A percentile compares a stretch with the other conserved stretches of the same genome.
phyloP scores from a whole-genome alignment of 2,113 vertebrate genomes.

The Peromyscus maniculatus region DNA sequence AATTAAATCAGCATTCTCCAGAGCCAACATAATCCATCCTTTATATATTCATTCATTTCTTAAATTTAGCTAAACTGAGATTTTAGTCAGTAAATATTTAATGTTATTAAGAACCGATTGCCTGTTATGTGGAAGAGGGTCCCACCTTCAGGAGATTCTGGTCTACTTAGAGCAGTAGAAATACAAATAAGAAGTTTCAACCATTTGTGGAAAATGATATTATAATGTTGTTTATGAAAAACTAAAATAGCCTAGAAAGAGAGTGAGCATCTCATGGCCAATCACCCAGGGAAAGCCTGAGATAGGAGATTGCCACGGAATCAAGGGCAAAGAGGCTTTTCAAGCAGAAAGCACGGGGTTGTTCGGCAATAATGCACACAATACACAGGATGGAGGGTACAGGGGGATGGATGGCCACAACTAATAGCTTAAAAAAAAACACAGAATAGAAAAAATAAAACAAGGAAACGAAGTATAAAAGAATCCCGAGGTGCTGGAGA shows the following conservation, averaged over 20 bases:
- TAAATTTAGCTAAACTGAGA: background rate
- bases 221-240: background rate
- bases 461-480: background rate
- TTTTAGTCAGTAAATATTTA: conserved; percentile 20
- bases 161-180: background rate
- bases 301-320: background rate
- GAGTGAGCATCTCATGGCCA: background rate
- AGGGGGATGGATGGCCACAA: background rate
- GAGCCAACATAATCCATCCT: background rate
- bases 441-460: background rate
- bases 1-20: background rate
- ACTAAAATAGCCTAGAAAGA: background rate
- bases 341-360: background rate
- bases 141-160: background rate
- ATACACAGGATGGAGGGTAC: background rate
- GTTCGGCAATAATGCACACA: background rate
- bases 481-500: background rate
- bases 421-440: background rate
- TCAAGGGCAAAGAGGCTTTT: background rate
- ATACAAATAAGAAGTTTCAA: background rate
- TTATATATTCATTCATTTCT: background rate
- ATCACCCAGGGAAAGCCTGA: background rate
- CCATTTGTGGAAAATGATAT: background rate
- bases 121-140: background rate
- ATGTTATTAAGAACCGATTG: background rate